These are phyloP conservation scores for Netelia melanura DNA, from an alignment of 2,888 invertebrate species.

Conservation along the genomic window DNA sequence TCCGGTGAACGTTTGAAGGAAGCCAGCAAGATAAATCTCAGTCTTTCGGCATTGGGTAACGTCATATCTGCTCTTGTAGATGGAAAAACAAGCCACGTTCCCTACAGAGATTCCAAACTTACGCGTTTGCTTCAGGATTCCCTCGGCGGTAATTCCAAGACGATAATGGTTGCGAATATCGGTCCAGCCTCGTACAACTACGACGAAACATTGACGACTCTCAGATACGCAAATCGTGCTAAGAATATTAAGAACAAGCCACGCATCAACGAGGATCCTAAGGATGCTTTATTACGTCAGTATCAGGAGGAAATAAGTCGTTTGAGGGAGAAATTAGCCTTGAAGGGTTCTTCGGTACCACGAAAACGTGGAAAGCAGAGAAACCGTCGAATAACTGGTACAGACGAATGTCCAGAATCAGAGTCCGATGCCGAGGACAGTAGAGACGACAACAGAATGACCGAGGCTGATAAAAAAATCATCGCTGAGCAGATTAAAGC, in stretches of 20 bases:
- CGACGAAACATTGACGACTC: slow-evolving; percentile 98
- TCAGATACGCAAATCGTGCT: slow-evolving; percentile 97
- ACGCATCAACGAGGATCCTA: slow-evolving; percentile 99
- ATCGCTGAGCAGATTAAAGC: slow-evolving; percentile 88
- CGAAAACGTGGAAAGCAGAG: slow-evolving; percentile 82
- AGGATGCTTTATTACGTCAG: slow-evolving; percentile 97
- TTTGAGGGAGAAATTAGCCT: slow-evolving; percentile 85
- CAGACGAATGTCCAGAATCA: slow-evolving; percentile 83
- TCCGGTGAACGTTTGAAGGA: slow-evolving; percentile 96
- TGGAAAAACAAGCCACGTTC: slow-evolving; percentile 97
- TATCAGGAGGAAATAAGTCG: slow-evolving; percentile 97
- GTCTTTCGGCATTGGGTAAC: slow-evolving; percentile 98
- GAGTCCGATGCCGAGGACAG: slow-evolving; percentile 83
- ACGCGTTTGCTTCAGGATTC: slow-evolving; percentile 98
- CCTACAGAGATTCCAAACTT: slow-evolving; percentile 98
- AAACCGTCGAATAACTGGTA: slow-evolving; percentile 86
- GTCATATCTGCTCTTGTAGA: slow-evolving; percentile 98
- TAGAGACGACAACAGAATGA: slow-evolving; percentile 83
- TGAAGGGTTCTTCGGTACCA: slow-evolving; percentile 81
- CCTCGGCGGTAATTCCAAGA: slow-evolving; percentile 99
- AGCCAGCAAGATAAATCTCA: slow-evolving; percentile 98
- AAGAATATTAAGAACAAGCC: slow-evolving; percentile 99
- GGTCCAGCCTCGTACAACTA: slow-evolving; percentile 99
- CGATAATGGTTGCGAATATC: slow-evolving; percentile 99
- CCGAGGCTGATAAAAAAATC: slow-evolving; percentile 86